Evolutionary conservation across 1,140 invertebrate genomes (phyloP), one percentile per base, ranked within the genome.

Genomic region (Cotesia vestalis): DNA sequence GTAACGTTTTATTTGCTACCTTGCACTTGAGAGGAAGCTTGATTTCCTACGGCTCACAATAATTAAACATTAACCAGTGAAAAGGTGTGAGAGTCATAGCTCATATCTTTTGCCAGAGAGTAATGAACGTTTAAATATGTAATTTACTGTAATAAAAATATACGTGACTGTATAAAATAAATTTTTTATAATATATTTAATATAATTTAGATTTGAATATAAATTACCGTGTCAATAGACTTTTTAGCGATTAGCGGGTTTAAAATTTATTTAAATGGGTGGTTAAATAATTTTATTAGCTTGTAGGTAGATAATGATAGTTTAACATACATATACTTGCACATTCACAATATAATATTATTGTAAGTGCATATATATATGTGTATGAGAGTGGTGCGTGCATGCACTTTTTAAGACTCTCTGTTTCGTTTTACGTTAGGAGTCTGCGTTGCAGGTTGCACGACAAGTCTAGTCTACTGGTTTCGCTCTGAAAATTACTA

Each of bases 51-150:
- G 38, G 51, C 12, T 11, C 17, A 9, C 35, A 40, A 20, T 66
- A 66, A 66, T 66, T 38, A 66, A 66, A 40, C 63, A 66, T 66
- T 38, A 66, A 66, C 11, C 63, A 40, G 20, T 14, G 14, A 52
- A 66, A 66, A 14, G 63, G 40, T 51, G 63, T 51, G 38, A 66
- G 46, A 66, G 38, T 52, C 14, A 66, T 46, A 66, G 27, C 40
- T 46, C 40, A 27, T n/a, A 66, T 36, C 57, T 27, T 9, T n/a
- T 36, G 12, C 36, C 36, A 46, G 17, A n/a, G 63, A 51, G 63
- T 46, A 66, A 66, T 52, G 35, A 66, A 46, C 40, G 5, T 46
- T 46, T 46, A 46, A 46, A 46, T 46, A 46, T 46, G 40, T 46
- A 46, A 46, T 46, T 46, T 46, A 46, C 6, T 2, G 11, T 6